These are phyloP conservation scores for Microctenopoma stevenorrisi DNA, from an alignment of 2,797 vertebrate species.

Conservation along the genomic window DNA sequence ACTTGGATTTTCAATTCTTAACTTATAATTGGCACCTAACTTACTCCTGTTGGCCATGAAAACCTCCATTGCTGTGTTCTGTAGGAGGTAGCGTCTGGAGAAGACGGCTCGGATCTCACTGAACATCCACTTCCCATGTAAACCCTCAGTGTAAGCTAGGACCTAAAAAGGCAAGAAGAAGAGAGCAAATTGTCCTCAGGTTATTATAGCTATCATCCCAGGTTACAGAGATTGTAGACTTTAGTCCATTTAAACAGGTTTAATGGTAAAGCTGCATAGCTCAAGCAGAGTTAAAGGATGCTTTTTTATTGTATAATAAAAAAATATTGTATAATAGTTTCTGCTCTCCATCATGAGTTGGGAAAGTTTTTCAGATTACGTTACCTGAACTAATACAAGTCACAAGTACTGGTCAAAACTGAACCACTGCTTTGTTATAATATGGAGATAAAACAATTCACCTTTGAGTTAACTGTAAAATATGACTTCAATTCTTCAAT, in stretches of 20 bases:
- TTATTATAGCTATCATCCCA: slow-evolving; percentile 1
- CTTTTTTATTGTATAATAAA: neutral
- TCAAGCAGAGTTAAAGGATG: neutral
- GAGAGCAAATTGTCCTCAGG: neutral
- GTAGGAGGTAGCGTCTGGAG: slow-evolving; percentile 93
- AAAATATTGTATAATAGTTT: no score
- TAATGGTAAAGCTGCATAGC: neutral
- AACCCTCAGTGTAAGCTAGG: slow-evolving; percentile 93
- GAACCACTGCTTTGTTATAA: neutral
- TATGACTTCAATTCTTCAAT: neutral
- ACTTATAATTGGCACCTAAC: slow-evolving; percentile 48
- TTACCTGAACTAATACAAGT: neutral
- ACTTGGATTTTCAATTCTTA: slow-evolving; percentile 9
- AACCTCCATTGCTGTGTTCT: slow-evolving; percentile 95
- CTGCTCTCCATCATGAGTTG: neutral
- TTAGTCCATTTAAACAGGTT: neutral
- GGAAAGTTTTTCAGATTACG: neutral
- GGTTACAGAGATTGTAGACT: neutral
- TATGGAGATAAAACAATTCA: neutral
- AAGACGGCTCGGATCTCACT: slow-evolving; percentile 98
- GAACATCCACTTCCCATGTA: slow-evolving; percentile 99
- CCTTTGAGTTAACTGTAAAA: slow-evolving; percentile 1
- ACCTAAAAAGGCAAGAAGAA: slow-evolving; percentile 80
- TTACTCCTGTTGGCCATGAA: slow-evolving; percentile 99
- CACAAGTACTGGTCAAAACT: neutral